Evolutionary conservation across 2,888 invertebrate genomes (phyloP).

Genomic region (Drosophila vallismaia): DNA sequence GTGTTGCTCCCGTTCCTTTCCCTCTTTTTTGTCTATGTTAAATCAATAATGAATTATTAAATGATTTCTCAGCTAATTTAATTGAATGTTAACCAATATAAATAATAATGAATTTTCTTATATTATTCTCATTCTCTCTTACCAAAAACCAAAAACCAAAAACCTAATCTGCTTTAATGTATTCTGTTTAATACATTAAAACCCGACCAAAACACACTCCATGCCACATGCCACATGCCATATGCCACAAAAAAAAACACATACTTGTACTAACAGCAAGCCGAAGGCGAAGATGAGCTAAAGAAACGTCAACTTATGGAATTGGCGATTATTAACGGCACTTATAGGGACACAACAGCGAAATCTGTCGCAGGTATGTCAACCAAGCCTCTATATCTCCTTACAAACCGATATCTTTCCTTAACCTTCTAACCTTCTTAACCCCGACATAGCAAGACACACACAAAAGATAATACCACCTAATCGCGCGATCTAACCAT

Average conservation of each 20-base stretch:
- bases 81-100: conserved; percentile 59
- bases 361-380: conserved; percentile 93
- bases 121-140: conserved; percentile 62
- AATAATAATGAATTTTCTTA: conserved; percentile 68
- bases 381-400: conserved; percentile 38
- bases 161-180: conserved; percentile 76
- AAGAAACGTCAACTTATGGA: conserved; percentile 99
- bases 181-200: conserved; percentile 77
- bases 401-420: not conserved
- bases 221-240: conserved; percentile 34
- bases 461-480: conserved; percentile 26
- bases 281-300: conserved; percentile 99
- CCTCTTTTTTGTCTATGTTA: conserved; percentile 41
- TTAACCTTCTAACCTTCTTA: conserved; percentile 39
- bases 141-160: conserved; percentile 56
- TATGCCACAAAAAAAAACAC: conserved; percentile 46
- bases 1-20: conserved; percentile 36
- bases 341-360: conserved; percentile 97
- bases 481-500: conserved; percentile 47
- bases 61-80: conserved; percentile 53
- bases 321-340: conserved; percentile 99
- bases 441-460: conserved; percentile 23
- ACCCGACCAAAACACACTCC: conserved; percentile 33
- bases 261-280: conserved; percentile 88
- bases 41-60: conserved; percentile 45